These are phyloP conservation scores for Alitta virens DNA, from an alignment of 2,888 invertebrate species.

Conservation along the genomic window DNA sequence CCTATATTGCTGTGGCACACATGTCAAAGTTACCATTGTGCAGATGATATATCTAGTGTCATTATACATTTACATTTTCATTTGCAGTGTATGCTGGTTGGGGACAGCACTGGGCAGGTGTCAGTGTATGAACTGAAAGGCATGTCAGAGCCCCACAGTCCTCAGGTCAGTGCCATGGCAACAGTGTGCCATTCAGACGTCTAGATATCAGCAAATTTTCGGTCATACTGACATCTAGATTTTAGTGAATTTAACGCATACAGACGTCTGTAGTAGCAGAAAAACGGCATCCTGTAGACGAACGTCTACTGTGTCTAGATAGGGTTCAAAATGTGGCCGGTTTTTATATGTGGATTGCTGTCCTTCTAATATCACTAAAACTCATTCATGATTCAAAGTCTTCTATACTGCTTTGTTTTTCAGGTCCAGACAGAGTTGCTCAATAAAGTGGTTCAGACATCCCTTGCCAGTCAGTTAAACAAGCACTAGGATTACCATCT, in stretches of 20 bases:
- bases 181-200: not conserved
- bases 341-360: not conserved
- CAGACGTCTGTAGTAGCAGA: too few relatives aligned
- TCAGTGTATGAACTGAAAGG: constrained; percentile 49
- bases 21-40: not conserved
- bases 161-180: not conserved
- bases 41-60: too few relatives aligned
- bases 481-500: not conserved
- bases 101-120: constrained; percentile 54
- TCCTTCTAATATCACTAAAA: not conserved
- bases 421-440: constrained; percentile 35
- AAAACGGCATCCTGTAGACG: too few relatives aligned
- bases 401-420: constrained; percentile 10
- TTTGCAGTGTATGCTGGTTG: constrained; percentile 53
- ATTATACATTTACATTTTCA: too few relatives aligned
- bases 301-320: too few relatives aligned
- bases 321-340: too few relatives aligned
- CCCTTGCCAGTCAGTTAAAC: constrained; percentile 47
- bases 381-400: not conserved
- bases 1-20: not conserved
- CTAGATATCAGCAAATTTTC: too few relatives aligned
- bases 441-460: constrained; percentile 42
- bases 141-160: constrained; percentile 29
- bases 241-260: too few relatives aligned
- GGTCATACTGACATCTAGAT: too few relatives aligned